Conservation (phyloP, 2,888 invertebrate species). For the Melitaea athalia region DNA sequence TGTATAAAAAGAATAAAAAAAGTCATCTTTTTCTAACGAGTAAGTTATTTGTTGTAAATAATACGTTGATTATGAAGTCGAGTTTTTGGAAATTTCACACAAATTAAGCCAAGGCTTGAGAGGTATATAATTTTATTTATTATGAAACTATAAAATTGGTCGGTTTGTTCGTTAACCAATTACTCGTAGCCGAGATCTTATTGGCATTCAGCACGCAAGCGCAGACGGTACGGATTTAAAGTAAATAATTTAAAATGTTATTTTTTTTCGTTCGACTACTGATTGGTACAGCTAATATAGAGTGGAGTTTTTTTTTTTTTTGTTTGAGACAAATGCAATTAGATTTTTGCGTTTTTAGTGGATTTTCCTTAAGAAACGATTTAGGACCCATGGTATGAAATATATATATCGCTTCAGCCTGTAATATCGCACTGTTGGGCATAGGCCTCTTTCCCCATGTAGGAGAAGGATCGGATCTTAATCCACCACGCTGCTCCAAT, state of each 20-base stretch:
- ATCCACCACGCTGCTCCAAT: too few relatives aligned
- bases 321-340: background rate
- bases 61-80: background rate
- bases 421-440: too few relatives aligned
- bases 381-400: too few relatives aligned
- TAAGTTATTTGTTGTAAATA: background rate
- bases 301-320: background rate
- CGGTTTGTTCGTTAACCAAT: conserved; percentile 28
- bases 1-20: background rate
- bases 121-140: conserved; percentile 7
- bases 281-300: background rate
- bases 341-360: too few relatives aligned
- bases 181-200: conserved; percentile 19
- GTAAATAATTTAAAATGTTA: conserved; percentile 10
- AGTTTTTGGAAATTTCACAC: conserved; percentile 2
- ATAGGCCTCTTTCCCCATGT: too few relatives aligned
- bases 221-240: conserved; percentile 28
- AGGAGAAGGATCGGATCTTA: too few relatives aligned
- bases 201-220: conserved; percentile 33
- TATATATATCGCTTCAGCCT: too few relatives aligned
- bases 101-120: background rate
- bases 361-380: too few relatives aligned
- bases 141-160: conserved; percentile 15
- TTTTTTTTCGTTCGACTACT: background rate
- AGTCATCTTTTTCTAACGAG: background rate